Conservation (phyloP, 2,797 vertebrate genomes). For the Octomys mimax region DNA sequence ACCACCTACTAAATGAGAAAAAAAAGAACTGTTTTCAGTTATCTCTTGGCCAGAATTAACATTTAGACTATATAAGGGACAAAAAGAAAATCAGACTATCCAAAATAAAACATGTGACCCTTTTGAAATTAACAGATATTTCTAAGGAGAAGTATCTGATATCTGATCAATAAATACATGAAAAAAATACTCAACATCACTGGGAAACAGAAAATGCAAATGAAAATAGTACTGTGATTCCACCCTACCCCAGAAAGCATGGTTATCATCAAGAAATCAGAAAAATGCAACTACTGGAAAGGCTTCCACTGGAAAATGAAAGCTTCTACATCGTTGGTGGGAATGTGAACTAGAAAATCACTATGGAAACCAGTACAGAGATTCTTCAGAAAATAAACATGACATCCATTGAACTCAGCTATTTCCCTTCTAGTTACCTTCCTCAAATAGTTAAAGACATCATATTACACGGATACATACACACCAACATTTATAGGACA, state of each 20-base stretch:
- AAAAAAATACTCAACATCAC: not conserved
- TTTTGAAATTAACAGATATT: not conserved
- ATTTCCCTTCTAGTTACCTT: not conserved
- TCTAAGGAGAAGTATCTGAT: not conserved
- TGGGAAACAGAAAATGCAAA: not conserved
- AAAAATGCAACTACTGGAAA: not conserved
- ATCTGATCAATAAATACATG: not conserved
- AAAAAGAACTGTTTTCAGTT: not conserved
- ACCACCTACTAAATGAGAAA: not conserved
- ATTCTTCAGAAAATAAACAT: not conserved
- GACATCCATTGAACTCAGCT: not conserved
- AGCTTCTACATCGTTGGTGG: not conserved
- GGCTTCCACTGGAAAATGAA: not conserved
- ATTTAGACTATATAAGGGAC: not conserved
- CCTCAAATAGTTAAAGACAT: not conserved
- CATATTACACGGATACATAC: not conserved
- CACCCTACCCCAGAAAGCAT: not conserved
- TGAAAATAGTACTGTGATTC: not conserved
- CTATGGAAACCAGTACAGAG: not conserved
- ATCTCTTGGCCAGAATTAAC: not conserved
- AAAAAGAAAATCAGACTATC: not conserved
- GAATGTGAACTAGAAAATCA: not conserved
- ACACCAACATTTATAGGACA: not conserved
- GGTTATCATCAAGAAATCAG: not conserved
- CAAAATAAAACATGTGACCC: not conserved